These are phyloP conservation scores for Tipula vernalis DNA, from an alignment of 2,888 invertebrate genomes.

Conservation along the genomic window DNA sequence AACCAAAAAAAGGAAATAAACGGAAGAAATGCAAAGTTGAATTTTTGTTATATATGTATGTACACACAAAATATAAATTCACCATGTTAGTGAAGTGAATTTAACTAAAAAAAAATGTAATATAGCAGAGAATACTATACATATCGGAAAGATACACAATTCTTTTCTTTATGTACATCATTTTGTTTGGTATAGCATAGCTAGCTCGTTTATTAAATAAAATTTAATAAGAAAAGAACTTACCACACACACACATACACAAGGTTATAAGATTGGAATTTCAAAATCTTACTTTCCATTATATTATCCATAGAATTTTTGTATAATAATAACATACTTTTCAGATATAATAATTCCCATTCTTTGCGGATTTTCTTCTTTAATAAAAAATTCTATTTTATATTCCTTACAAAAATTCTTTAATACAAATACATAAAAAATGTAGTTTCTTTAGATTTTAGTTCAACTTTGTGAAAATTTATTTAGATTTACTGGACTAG, in stretches of 20 bases:
- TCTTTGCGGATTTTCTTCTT: neutral
- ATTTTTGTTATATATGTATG: neutral
- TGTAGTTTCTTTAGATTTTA: neutral
- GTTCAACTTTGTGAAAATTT: neutral
- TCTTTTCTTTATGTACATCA: neutral
- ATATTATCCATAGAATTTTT: neutral
- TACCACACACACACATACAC: neutral
- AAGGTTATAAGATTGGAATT: conserved; percentile 8
- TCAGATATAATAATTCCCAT: neutral
- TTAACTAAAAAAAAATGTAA: neutral
- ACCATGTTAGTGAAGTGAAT: neutral
- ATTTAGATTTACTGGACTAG: neutral
- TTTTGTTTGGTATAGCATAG: neutral
- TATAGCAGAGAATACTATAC: neutral
- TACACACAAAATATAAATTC: neutral
- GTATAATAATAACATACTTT: neutral
- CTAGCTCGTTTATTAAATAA: neutral
- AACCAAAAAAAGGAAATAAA: conserved; percentile 4
- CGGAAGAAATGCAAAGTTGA: neutral
- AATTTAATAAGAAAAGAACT: neutral
- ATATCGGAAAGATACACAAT: neutral
- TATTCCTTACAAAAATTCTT: neutral
- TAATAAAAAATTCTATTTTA: neutral
- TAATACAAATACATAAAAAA: neutral
- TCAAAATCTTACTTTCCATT: neutral